Base-by-base conservation (phyloP, 2,888 invertebrate species). In the Nemurella pictetii region DNA sequence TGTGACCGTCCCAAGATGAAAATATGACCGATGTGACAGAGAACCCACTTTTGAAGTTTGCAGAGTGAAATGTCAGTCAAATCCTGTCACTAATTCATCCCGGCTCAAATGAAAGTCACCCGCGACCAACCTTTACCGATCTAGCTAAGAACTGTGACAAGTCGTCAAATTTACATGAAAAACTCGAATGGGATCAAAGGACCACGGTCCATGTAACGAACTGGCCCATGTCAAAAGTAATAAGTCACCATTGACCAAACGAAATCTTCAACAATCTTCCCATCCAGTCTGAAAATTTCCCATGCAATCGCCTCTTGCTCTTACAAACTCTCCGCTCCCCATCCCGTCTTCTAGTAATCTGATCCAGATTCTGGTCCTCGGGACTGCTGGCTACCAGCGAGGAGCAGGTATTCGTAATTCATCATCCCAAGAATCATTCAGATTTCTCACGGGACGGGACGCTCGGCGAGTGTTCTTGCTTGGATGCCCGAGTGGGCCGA, bases 281-380 rank as follows among this genome's bases (percentile, higher is more conserved):
- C 55, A 55, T 55, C 9, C 9, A 55, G 15, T 55, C 55, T 55
- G 2, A 55, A 12, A 55, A 7, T 20, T 55, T 55, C 55, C 55
- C 55, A 55, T 55, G 55, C 55, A 55, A 55, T 55, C 5, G 15
- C 15, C n/a, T n/a, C n/a, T n/a, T n/a, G 55, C 15, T 55, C 55
- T 55, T 15, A 55, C 55, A 55, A 55, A 55, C 9, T 12, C 55
- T 20, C 9, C 15, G 9, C 55, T 12, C 55, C 55, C 55, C 55
- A 12, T 55, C 55, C 55, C 55, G 55, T 12, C 55, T 12, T 55
- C 9, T 12, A 55, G 55, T 55, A 75, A 75, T 75, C n/a, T 75
- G 75, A 75, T 75, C 75, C 75, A 75, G 75, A 75, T 75, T 75
- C 28, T 28, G 75, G 28, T 75, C 2, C 75, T 27, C 28, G 75